Evolutionary conservation across 2,888 invertebrate species (phyloP).

Genomic region (Drosophila neotestacea): DNA sequence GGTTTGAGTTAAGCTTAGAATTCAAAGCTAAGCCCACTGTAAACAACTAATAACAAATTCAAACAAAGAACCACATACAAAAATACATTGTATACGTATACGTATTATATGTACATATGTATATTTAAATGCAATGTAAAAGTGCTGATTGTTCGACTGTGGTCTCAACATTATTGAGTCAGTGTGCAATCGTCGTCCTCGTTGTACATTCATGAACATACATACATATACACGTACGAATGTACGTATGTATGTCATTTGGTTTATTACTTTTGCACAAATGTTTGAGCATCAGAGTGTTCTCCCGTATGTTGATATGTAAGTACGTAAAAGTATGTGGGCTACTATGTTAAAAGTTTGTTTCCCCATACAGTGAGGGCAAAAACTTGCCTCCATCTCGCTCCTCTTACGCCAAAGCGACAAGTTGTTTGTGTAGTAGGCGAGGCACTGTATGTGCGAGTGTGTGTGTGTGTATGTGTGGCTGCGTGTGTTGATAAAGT

Average conservation of each 20-base stretch:
- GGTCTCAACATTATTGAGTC: slow-evolving; percentile 38
- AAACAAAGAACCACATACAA: neutral
- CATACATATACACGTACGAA: neutral
- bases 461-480: slow-evolving; percentile 11
- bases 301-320: slow-evolving; percentile 17
- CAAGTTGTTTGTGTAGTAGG: slow-evolving; percentile 61
- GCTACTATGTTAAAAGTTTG: slow-evolving; percentile 78
- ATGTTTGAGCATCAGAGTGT: slow-evolving; percentile 29
- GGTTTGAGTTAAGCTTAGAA: neutral
- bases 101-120: slow-evolving; percentile 1
- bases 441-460: neutral
- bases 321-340: slow-evolving; percentile 59
- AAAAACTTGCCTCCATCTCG: slow-evolving; percentile 39
- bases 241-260: slow-evolving; percentile 47
- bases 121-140: slow-evolving; percentile 31
- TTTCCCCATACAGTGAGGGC: slow-evolving; percentile 36
- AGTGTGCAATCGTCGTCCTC: slow-evolving; percentile 60
- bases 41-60: neutral
- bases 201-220: neutral
- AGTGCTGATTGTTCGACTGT: slow-evolving; percentile 30
- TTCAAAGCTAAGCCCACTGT: neutral
- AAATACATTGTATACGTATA: neutral
- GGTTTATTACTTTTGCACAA: slow-evolving; percentile 57
- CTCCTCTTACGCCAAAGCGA: slow-evolving; percentile 49
- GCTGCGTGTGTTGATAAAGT: slow-evolving; percentile 60